phyloP scores from a whole-genome alignment of 1,140 invertebrate species.

The Halictus rubicundus region DNA sequence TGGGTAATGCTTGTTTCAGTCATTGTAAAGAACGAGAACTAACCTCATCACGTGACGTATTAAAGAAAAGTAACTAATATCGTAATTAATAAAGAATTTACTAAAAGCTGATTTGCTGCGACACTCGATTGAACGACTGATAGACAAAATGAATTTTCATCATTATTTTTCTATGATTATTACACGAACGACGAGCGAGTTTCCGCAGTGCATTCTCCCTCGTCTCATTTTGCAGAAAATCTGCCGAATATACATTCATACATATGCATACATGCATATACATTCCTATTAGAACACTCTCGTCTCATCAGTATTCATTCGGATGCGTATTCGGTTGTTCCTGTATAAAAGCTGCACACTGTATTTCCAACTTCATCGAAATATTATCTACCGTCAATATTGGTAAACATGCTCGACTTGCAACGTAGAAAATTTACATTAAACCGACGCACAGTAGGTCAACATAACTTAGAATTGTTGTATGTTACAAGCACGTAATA shows the following conservation, averaged over 20 bases:
- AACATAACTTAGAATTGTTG: neutral
- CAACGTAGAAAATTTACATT: neutral
- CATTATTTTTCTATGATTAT: slow-evolving; percentile 61
- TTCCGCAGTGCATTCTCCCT: slow-evolving; percentile 42
- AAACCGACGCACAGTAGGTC: neutral
- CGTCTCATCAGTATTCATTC: slow-evolving; percentile 65
- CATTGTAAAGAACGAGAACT: too few species aligned
- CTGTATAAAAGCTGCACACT: slow-evolving; percentile 52
- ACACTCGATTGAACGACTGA: neutral
- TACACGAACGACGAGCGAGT: slow-evolving; percentile 56
- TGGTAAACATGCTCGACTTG: slow-evolving; percentile 16
- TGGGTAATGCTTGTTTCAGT: too few species aligned
- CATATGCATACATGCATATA: slow-evolving; percentile 63
- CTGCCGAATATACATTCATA: slow-evolving; percentile 63
- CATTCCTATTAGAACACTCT: slow-evolving; percentile 64
- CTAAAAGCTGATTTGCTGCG: neutral
- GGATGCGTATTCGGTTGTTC: slow-evolving; percentile 54
- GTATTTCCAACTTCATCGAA: slow-evolving; percentile 46
- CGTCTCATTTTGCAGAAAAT: slow-evolving; percentile 60
- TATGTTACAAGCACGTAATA: too few species aligned
- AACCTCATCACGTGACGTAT: too few species aligned
- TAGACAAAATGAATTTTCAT: slow-evolving; percentile 50
- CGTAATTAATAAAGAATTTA: too few species aligned
- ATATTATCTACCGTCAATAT: slow-evolving; percentile 15
- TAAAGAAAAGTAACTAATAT: too few species aligned